These are phyloP conservation scores for Nephrotoma flavescens DNA, from an alignment of 2,888 invertebrate genomes.

Conservation along the genomic window DNA sequence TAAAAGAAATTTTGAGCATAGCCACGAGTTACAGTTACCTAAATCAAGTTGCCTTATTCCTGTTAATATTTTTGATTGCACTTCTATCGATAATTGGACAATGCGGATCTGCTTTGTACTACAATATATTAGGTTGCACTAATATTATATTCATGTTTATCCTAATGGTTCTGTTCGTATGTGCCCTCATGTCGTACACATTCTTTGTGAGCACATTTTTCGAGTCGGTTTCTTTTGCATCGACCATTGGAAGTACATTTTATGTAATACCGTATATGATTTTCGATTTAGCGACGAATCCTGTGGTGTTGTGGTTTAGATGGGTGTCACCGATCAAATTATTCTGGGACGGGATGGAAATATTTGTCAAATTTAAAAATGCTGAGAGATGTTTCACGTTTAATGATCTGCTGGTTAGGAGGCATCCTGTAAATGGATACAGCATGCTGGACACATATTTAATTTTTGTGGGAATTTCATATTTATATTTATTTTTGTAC, in stretches of 20 bases:
- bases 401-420: conserved; percentile 18
- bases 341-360: conserved; percentile 24
- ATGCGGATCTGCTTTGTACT: conserved; percentile 10
- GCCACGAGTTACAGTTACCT: conserved; percentile 27
- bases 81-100: conserved; percentile 16
- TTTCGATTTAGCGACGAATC: conserved; percentile 10
- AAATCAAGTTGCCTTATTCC: conserved; percentile 26
- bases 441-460: conserved; percentile 19
- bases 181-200: conserved; percentile 24
- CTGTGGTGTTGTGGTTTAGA: conserved; percentile 6
- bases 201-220: conserved; percentile 29
- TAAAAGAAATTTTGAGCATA: conserved; percentile 27
- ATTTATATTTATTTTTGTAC: conserved; percentile 23
- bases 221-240: conserved; percentile 25
- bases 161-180: conserved; percentile 21
- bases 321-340: conserved; percentile 15
- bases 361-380: conserved; percentile 25
- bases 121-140: not conserved
- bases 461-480: conserved; percentile 19
- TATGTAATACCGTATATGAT: conserved; percentile 24
- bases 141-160: not conserved
- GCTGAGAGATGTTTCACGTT: conserved; percentile 22
- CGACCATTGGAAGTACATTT: conserved; percentile 25
- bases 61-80: conserved; percentile 22
- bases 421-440: conserved; percentile 19